phyloP scores from a whole-genome alignment of 2,888 invertebrate species.

The Tribolium freemani region DNA sequence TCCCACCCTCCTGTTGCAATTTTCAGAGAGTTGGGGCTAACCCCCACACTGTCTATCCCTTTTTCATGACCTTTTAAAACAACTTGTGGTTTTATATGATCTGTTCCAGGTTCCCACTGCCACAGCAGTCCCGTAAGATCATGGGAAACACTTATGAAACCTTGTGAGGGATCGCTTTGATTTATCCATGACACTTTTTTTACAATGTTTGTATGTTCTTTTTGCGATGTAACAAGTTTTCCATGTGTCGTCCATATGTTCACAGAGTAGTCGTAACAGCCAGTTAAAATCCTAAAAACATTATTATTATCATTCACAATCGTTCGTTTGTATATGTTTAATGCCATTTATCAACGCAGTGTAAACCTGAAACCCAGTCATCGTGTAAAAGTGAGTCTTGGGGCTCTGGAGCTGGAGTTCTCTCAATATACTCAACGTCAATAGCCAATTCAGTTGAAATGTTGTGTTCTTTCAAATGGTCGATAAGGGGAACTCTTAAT shows the following conservation, averaged over 20 bases:
- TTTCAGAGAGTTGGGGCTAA: slow-evolving; percentile 76
- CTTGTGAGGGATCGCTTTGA: slow-evolving; percentile 71
- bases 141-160: slow-evolving; percentile 83
- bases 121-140: slow-evolving; percentile 93
- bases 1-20: slow-evolving; percentile 95
- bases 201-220: slow-evolving; percentile 89
- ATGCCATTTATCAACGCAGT: slow-evolving; percentile 58
- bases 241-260: slow-evolving; percentile 92
- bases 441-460: slow-evolving; percentile 87
- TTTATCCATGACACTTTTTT: slow-evolving; percentile 92
- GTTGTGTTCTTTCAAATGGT: slow-evolving; percentile 82
- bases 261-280: slow-evolving; percentile 93
- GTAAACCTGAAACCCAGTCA: slow-evolving; percentile 90
- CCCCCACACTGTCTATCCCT: slow-evolving; percentile 89
- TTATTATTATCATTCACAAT: slow-evolving; percentile 7
- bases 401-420: slow-evolving; percentile 92
- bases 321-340: neutral
- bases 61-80: slow-evolving; percentile 93
- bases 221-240: slow-evolving; percentile 85
- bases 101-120: slow-evolving; percentile 84
- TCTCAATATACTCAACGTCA: slow-evolving; percentile 92
- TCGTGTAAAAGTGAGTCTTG: slow-evolving; percentile 94
- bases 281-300: slow-evolving; percentile 83
- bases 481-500: slow-evolving; percentile 77
- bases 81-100: slow-evolving; percentile 84